Conservation (phyloP, 2,888 invertebrate genomes). For the Caenorhabditis uteleia region DNA sequence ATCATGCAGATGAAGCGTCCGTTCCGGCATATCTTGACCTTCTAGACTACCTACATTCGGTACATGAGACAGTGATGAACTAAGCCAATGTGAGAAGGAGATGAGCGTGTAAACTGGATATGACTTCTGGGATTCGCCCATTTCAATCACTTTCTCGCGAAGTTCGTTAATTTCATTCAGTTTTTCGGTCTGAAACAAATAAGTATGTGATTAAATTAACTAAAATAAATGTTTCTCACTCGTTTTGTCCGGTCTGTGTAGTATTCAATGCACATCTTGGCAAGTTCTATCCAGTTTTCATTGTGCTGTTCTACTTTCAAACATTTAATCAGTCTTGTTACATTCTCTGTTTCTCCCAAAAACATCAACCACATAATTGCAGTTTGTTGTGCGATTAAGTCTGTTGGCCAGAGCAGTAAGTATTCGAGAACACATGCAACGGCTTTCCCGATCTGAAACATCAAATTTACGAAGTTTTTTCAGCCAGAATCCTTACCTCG, state of each 20-base stretch:
- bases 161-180: constrained; percentile 7
- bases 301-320: too few relatives aligned
- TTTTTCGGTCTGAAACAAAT: background rate
- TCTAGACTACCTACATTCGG: background rate
- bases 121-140: background rate
- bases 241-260: constrained; percentile 1
- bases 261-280: constrained; percentile 1
- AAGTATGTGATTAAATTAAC: too few relatives aligned
- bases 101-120: constrained; percentile 19
- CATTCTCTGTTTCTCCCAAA: constrained; percentile 34
- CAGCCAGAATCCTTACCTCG: background rate
- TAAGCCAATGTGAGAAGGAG: constrained; percentile 16
- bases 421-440: constrained; percentile 25
- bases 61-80: constrained; percentile 17
- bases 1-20: constrained; percentile 11
- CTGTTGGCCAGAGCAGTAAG: constrained; percentile 13
- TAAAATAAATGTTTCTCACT: too few relatives aligned
- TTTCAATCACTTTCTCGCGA: constrained; percentile 11
- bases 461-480: background rate
- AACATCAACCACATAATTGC: constrained; percentile 28
- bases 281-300: constrained; percentile 1
- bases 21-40: constrained; percentile 17
- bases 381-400: constrained; percentile 10
- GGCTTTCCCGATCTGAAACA: constrained; percentile 10
- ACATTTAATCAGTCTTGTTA: too few relatives aligned